These are phyloP conservation scores for Buteo buteo DNA, from an alignment of 2,113 vertebrate genomes.

Conservation along the genomic window DNA sequence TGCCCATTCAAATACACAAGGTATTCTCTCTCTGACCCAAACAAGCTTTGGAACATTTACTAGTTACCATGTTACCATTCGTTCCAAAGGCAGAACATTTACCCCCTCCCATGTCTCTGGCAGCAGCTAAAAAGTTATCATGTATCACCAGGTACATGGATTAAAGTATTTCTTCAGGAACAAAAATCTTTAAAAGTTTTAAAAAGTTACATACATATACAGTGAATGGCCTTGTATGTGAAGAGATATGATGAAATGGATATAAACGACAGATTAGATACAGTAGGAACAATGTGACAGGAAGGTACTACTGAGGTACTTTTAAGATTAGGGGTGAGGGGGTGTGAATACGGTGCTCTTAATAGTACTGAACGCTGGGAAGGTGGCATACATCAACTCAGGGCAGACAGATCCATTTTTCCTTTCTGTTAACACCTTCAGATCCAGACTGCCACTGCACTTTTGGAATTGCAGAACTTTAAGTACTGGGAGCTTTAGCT, in stretches of 20 bases:
- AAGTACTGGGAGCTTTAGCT: neutral
- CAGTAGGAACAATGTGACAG: neutral
- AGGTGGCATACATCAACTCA: neutral
- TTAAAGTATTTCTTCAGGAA: neutral
- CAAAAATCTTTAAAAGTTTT: neutral
- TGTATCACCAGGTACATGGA: neutral
- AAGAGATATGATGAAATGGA: neutral
- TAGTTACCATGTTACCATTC: neutral
- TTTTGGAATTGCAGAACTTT: neutral
- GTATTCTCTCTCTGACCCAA: neutral
- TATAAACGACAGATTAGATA: neutral
- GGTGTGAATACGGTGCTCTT: neutral
- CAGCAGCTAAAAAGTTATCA: neutral
- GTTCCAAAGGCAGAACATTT: neutral
- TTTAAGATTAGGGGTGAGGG: neutral
- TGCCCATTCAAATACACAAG: neutral
- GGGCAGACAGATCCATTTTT: neutral
- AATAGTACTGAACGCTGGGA: neutral
- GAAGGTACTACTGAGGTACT: neutral
- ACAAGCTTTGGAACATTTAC: neutral
- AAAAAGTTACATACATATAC: neutral
- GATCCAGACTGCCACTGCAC: neutral
- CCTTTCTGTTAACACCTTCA: neutral
- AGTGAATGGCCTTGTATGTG: accelerated
- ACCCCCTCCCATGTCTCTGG: accelerated